Conservation (phyloP, 53 echinoderm and acorn worm species). For the Henricia sp. region DNA sequence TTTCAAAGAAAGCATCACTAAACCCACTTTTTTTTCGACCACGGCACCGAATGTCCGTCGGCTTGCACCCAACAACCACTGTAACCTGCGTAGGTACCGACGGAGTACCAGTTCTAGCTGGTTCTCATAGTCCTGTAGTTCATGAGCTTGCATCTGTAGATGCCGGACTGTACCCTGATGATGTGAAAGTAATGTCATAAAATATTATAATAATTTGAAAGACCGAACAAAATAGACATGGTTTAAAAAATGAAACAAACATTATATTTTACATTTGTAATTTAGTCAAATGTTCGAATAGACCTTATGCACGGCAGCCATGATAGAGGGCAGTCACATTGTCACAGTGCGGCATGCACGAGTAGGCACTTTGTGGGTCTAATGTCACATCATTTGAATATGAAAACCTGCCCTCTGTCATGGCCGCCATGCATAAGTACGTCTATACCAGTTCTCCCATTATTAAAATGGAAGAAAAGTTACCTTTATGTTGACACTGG, state of each 20-base stretch:
- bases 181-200: too few species aligned
- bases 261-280: not conserved
- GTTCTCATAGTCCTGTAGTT: conserved; percentile 90
- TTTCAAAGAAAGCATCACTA: not conserved
- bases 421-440: too few species aligned
- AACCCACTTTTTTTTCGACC: conserved; percentile 88
- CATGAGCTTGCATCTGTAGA: conserved; percentile 90
- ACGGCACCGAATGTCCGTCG: conserved; percentile 95
- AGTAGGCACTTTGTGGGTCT: too few species aligned
- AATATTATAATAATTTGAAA: too few species aligned
- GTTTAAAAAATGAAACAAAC: not conserved
- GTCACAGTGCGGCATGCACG: too few species aligned
- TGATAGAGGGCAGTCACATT: too few species aligned
- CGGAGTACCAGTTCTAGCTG: conserved; percentile 89
- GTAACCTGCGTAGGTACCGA: conserved; percentile 86
- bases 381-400: too few species aligned
- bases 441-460: too few species aligned
- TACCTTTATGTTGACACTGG: conserved; percentile 97
- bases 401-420: too few species aligned
- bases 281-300: too few species aligned
- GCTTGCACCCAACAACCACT: conserved; percentile 98
- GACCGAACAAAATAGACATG: not conserved
- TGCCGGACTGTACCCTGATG: conserved; percentile 91
- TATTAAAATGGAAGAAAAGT: too few species aligned
- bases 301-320: too few species aligned